Percentiles rank a stretch among this genome's conserved stretches.
phyloP scores from a whole-genome alignment of 1,140 invertebrate species.

The Cheumatopsyche charites region DNA sequence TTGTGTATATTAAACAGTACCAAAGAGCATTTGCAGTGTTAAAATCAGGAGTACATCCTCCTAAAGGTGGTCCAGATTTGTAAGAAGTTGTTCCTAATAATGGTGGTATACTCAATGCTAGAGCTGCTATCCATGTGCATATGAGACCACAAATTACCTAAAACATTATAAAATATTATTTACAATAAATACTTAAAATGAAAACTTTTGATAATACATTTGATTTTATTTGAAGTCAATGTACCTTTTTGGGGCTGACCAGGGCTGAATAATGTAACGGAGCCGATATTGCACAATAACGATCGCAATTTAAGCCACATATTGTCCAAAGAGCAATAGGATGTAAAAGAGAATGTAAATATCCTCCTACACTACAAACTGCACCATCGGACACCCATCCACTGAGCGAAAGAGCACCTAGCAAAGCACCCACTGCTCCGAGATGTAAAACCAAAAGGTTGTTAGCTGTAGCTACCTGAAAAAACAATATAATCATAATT shows the following conservation, averaged over 20 bases:
- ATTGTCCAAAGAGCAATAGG: constrained; percentile 80
- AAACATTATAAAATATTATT: constrained; percentile 39
- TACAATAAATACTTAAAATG: no score
- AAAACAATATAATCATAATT: constrained; percentile 50
- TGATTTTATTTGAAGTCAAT: neutral
- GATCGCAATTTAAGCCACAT: constrained; percentile 78
- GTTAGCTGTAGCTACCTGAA: constrained; percentile 69
- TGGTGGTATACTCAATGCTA: constrained; percentile 54
- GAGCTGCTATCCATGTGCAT: constrained; percentile 61
- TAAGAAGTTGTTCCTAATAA: constrained; percentile 60
- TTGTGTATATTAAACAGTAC: constrained; percentile 70
- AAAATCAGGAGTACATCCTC: constrained; percentile 72
- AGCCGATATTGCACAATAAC: constrained; percentile 78
- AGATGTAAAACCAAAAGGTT: constrained; percentile 75
- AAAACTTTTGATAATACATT: no score
- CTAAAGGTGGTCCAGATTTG: constrained; percentile 63
- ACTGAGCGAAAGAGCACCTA: constrained; percentile 65
- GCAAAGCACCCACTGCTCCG: constrained; percentile 69
- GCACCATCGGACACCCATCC: constrained; percentile 59
- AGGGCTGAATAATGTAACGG: constrained; percentile 77
- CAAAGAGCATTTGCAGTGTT: constrained; percentile 61
- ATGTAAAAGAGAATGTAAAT: constrained; percentile 72
- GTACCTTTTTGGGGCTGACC: constrained; percentile 70
- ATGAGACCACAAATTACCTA: constrained; percentile 62
- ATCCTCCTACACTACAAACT: constrained; percentile 68